Evolutionary conservation across 2,888 invertebrate species (phyloP).

Genomic region (Agriopis marginaria): DNA sequence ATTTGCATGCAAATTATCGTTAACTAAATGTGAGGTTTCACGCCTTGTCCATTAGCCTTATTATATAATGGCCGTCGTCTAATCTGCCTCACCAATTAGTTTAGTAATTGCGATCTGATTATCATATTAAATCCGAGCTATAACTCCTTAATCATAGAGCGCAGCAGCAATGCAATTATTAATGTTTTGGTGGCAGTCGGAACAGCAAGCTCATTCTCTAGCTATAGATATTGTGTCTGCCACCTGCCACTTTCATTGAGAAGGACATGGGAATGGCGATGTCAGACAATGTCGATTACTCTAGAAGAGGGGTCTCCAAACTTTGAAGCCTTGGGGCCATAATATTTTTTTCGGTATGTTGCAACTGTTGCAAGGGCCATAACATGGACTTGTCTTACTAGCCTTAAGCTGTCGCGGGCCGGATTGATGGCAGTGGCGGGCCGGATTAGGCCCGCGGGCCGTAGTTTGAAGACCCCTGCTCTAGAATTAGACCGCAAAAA

Average conservation of each 20-base stretch:
- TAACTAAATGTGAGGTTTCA: constrained; percentile 30
- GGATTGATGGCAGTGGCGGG: too few relatives aligned
- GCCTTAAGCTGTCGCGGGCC: too few relatives aligned
- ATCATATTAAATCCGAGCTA: constrained; percentile 19
- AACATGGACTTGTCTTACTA: too few relatives aligned
- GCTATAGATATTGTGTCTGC: background rate
- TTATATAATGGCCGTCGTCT: constrained; percentile 26
- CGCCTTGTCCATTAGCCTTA: constrained; percentile 35
- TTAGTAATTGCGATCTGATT: constrained; percentile 23
- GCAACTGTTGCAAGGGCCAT: too few relatives aligned
- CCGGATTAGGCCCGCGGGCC: too few relatives aligned
- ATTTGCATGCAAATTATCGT: constrained; percentile 28
- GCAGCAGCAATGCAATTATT: constrained; percentile 13
- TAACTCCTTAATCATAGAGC: constrained; percentile 25
- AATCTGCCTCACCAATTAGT: constrained; percentile 22
- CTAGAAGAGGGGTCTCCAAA: too few relatives aligned
- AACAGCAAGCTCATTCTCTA: background rate
- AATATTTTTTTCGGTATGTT: too few relatives aligned
- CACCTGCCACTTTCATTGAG: too few relatives aligned
- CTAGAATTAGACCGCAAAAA: background rate
- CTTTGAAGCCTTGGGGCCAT: too few relatives aligned
- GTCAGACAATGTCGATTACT: background rate
- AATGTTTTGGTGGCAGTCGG: background rate
- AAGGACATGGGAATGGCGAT: background rate
- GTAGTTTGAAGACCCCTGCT: too few relatives aligned